Evolutionary conservation across 2,113 vertebrate genomes (phyloP).

Genomic region (Muntiacus muntjak): DNA sequence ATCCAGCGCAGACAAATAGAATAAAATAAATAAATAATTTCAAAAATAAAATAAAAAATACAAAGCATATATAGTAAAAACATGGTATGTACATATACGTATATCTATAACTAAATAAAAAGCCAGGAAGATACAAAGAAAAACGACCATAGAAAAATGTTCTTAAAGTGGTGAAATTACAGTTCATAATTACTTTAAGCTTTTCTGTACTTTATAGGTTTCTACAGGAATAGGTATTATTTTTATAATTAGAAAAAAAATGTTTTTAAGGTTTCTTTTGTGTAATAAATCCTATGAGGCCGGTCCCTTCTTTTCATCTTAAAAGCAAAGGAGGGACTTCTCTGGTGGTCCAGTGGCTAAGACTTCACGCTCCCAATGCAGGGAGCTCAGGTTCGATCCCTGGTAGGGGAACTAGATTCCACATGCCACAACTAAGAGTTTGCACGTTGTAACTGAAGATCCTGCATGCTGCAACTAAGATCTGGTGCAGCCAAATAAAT

Average conservation of each 20-base stretch:
- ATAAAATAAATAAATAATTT: not conserved
- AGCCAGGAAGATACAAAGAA: not conserved
- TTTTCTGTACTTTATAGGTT: not conserved
- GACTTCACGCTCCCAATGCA: not conserved
- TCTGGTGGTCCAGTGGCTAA: not conserved
- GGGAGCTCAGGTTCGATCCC: not conserved
- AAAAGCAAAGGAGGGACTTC: not conserved
- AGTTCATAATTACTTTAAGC: not conserved
- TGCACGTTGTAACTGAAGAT: not conserved
- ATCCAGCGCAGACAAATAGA: not conserved
- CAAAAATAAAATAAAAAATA: not conserved
- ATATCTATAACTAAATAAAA: not conserved
- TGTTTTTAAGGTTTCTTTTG: not conserved
- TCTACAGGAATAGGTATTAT: not conserved
- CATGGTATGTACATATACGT: not conserved
- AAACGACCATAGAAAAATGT: not conserved
- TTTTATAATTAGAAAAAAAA: conserved; percentile 1
- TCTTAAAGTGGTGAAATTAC: not conserved
- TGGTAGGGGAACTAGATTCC: not conserved
- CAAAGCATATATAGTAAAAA: not conserved
- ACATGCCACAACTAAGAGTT: not conserved
- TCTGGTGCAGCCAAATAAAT: not conserved
- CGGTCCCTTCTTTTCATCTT: not conserved
- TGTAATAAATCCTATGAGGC: not conserved
- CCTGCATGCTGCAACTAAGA: not conserved